Evolutionary conservation across 2,888 invertebrate species (phyloP).

Genomic region (Zaprionus lineosus): DNA sequence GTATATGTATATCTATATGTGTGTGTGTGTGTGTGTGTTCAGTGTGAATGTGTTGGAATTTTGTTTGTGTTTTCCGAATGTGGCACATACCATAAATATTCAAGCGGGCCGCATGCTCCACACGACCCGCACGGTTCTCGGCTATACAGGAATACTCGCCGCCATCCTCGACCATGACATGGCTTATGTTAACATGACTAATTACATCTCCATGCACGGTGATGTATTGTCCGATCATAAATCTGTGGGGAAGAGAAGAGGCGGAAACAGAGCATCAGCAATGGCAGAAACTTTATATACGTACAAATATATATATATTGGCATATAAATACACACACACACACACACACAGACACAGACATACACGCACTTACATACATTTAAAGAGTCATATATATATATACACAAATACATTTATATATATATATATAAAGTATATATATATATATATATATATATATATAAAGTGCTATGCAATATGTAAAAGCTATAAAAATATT

Average conservation of each 20-base stretch:
- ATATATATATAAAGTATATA: not conserved
- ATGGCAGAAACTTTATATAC: slow-evolving; percentile 1
- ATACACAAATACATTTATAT: slow-evolving; percentile 2
- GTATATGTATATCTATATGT: slow-evolving; percentile 1
- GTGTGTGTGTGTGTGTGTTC: slow-evolving; percentile 16
- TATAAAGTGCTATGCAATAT: not conserved
- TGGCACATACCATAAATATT: slow-evolving; percentile 89
- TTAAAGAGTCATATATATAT: too few relatives aligned
- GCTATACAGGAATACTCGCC: slow-evolving; percentile 91
- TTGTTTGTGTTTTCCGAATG: too few relatives aligned
- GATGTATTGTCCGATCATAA: slow-evolving; percentile 90
- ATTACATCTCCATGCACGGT: slow-evolving; percentile 91
- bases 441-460: slow-evolving; percentile 2
- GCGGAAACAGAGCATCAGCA: slow-evolving; percentile 4
- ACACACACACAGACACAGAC: too few relatives aligned
- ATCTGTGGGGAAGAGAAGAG: slow-evolving; percentile 83
- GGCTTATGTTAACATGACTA: slow-evolving; percentile 92
- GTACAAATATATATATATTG: slow-evolving; percentile 7
- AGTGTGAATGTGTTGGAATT: too few relatives aligned
- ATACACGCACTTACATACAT: too few relatives aligned
- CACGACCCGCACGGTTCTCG: slow-evolving; percentile 89
- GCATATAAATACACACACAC: too few relatives aligned
- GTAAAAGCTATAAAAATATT: slow-evolving; percentile 47
- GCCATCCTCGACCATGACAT: slow-evolving; percentile 90
- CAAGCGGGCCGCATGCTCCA: slow-evolving; percentile 88